These are phyloP conservation scores for Anguilla obscura DNA, from an alignment of 2,797 vertebrate species.

Conservation along the genomic window DNA sequence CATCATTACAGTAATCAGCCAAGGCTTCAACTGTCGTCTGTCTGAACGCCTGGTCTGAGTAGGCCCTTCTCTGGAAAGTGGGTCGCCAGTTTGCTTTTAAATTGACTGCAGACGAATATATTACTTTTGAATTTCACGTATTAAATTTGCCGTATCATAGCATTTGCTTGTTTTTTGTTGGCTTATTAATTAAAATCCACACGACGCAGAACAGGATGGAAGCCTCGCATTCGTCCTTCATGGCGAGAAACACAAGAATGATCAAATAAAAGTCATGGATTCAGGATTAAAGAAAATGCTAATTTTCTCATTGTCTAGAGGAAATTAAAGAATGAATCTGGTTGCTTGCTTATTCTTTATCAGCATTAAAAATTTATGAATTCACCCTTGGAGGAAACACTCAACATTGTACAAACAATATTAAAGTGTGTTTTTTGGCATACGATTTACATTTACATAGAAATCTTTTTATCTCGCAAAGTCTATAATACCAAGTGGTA, in stretches of 20 bases:
- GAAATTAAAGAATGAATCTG: constrained; percentile 4
- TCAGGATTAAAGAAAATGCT: constrained; percentile 9
- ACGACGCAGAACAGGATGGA: background rate
- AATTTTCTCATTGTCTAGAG: constrained; percentile 18
- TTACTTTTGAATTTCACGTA: background rate
- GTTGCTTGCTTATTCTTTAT: background rate
- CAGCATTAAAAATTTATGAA: background rate
- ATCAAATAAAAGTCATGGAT: constrained; percentile 14
- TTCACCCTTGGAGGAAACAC: constrained; percentile 18
- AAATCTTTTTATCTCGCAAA: background rate
- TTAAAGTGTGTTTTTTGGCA: background rate
- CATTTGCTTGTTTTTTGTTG: background rate
- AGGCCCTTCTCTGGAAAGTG: background rate
- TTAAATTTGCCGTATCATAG: constrained; percentile 25
- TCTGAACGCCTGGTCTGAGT: background rate
- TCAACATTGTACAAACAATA: constrained; percentile 5
- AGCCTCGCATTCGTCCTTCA: background rate
- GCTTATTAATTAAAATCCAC: background rate
- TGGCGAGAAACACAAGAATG: background rate
- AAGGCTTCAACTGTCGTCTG: background rate
- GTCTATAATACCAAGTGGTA: background rate
- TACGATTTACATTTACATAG: constrained; percentile 7
- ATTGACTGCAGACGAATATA: constrained; percentile 1
- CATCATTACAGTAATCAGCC: background rate
- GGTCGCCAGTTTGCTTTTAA: constrained; percentile 8